A percentile compares a stretch with the other conserved stretches of the same genome.
phyloP scores from a whole-genome alignment of 1,140 invertebrate species.

The Hesperophylax magnus region DNA sequence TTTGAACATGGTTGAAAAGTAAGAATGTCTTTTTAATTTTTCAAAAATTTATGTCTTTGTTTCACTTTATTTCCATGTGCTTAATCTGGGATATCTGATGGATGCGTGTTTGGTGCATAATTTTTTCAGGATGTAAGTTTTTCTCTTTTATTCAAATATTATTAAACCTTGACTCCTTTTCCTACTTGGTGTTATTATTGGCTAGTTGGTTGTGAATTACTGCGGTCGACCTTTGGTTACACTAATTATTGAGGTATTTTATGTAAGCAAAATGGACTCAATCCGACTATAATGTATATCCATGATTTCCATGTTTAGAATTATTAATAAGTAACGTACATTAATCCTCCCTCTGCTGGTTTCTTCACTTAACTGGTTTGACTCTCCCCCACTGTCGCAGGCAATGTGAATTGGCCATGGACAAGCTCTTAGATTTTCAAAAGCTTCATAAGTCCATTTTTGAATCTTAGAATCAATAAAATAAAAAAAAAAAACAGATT shows the following conservation, averaged over 20 bases:
- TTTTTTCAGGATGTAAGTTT: constrained; percentile 41
- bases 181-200: constrained; percentile 1
- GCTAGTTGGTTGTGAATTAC: constrained; percentile 18
- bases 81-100: constrained; percentile 40
- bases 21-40: constrained; percentile 11
- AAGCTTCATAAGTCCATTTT: no score
- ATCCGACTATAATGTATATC: neutral
- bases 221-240: constrained; percentile 18
- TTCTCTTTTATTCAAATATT: constrained; percentile 29
- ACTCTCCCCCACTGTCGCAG: no score
- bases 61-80: constrained; percentile 41
- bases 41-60: constrained; percentile 23
- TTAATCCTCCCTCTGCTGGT: neutral
- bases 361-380: constrained; percentile 7
- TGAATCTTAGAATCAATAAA: no score
- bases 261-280: constrained; percentile 7
- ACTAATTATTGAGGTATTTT: neutral
- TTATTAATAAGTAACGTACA: neutral
- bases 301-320: constrained; percentile 2
- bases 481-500: no score
- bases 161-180: constrained; percentile 18
- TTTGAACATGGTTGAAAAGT: neutral
- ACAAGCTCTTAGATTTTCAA: no score
- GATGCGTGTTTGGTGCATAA: constrained; percentile 33
- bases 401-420: no score